Conservation (phyloP, 2,888 invertebrate genomes). For the Erebia ligea region DNA sequence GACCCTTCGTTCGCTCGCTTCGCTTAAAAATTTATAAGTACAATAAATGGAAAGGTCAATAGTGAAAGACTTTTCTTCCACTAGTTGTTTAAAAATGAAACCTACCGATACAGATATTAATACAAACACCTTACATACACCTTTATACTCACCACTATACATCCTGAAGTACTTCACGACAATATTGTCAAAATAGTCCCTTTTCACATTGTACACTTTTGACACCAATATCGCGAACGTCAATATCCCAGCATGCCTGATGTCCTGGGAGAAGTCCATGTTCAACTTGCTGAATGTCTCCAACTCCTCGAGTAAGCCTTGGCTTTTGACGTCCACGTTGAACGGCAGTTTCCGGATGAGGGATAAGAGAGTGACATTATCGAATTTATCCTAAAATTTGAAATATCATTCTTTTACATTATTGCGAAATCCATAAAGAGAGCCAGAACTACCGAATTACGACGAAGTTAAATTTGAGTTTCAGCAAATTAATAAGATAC, state of each 20-base stretch:
- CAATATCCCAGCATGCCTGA: conserved; percentile 86
- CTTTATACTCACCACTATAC: conserved; percentile 83
- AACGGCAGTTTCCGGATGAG: conserved; percentile 87
- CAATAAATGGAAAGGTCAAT: too few species aligned
- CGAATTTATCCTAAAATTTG: conserved; percentile 76
- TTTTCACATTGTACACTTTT: conserved; percentile 79
- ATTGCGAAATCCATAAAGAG: too few species aligned
- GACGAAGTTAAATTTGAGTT: too few species aligned
- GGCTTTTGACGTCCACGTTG: conserved; percentile 84
- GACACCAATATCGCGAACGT: conserved; percentile 87
- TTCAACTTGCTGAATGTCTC: conserved; percentile 76
- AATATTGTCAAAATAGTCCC: conserved; percentile 87
- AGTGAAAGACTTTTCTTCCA: too few species aligned
- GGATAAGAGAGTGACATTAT: conserved; percentile 85
- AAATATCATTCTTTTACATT: neutral
- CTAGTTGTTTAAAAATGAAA: too few species aligned
- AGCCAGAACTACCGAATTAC: too few species aligned
- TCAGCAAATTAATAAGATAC: too few species aligned
- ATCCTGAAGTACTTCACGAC: conserved; percentile 88
- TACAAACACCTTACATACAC: too few species aligned
- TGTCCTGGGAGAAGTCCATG: conserved; percentile 73
- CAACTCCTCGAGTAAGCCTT: conserved; percentile 80
- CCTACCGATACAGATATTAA: too few species aligned
- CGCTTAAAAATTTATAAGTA: too few species aligned
- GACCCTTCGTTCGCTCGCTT: too few species aligned